phyloP scores from a whole-genome alignment of 2,113 vertebrate species.

The Antechinus stuartii region DNA sequence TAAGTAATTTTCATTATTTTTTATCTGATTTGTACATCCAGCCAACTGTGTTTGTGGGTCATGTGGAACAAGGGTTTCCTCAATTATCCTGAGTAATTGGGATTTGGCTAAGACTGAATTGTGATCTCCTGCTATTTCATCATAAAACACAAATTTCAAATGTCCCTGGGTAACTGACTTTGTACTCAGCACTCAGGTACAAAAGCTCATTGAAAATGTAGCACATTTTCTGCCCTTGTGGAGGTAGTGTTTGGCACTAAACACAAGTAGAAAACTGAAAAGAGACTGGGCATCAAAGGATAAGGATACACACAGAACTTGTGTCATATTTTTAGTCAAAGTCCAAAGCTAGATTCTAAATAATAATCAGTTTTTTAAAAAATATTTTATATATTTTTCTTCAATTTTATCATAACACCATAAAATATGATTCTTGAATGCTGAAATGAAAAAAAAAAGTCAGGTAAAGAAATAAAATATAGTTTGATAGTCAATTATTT shows the following conservation, averaged over 20 bases:
- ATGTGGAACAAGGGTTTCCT: background rate
- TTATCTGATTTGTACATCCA: background rate
- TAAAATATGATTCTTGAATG: background rate
- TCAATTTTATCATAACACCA: conserved; percentile 34
- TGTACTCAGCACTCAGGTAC: background rate
- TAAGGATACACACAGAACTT: background rate
- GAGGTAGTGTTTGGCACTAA: background rate
- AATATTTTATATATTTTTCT: conserved; percentile 17
- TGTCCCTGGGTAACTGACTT: background rate
- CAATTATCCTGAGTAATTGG: conserved; percentile 9
- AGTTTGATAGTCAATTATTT: conserved; percentile 7
- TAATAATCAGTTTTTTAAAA: conserved; percentile 8
- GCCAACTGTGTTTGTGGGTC: background rate
- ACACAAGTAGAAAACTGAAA: background rate
- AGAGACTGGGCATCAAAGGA: background rate
- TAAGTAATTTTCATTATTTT: background rate
- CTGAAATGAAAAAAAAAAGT: conserved; percentile 51
- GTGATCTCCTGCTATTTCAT: background rate
- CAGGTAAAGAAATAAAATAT: background rate
- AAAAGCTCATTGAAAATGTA: background rate
- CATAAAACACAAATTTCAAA: background rate
- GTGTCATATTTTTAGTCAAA: background rate
- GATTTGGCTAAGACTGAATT: background rate
- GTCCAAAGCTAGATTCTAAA: background rate
- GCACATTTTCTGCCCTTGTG: background rate